Evolutionary conservation across 2,797 vertebrate genomes (phyloP).

Genomic region (Podarcis lilfordi): DNA sequence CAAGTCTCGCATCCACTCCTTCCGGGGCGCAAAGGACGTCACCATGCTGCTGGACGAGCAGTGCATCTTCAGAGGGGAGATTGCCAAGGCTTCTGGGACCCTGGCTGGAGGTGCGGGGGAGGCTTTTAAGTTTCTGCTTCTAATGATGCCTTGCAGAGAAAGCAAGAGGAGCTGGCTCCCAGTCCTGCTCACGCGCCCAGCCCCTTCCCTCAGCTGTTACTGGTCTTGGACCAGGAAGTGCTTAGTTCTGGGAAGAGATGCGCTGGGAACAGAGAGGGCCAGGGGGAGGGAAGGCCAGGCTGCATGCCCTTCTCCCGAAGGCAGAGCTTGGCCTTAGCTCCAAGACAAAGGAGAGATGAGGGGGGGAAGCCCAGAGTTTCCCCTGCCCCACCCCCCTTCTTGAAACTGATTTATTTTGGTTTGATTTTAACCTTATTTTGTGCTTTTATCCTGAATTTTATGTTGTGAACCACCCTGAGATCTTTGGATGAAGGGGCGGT

Average conservation of each 20-base stretch:
- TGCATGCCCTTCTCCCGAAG: too few species aligned
- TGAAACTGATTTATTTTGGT: background rate
- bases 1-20: conserved; percentile 97
- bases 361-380: background rate
- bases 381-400: background rate
- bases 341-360: background rate
- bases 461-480: too few species aligned
- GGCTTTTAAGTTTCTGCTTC: background rate
- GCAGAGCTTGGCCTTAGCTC: background rate
- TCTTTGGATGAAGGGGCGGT: too few species aligned
- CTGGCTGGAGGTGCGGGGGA: conserved; percentile 88
- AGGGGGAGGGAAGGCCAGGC: background rate
- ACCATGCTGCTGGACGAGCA: conserved; percentile 87
- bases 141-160: background rate
- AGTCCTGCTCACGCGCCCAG: background rate
- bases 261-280: background rate
- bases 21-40: conserved; percentile 91
- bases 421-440: background rate
- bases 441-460: too few species aligned
- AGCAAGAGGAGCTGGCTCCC: background rate
- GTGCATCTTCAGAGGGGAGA: conserved; percentile 94
- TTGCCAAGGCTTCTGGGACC: conserved; percentile 94
- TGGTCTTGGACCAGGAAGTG: background rate
- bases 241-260: background rate
- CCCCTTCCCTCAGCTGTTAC: background rate